Evolutionary conservation across 2,113 vertebrate genomes (phyloP), one percentile per base, ranked within the genome.

Genomic region (Camelus dromedarius): DNA sequence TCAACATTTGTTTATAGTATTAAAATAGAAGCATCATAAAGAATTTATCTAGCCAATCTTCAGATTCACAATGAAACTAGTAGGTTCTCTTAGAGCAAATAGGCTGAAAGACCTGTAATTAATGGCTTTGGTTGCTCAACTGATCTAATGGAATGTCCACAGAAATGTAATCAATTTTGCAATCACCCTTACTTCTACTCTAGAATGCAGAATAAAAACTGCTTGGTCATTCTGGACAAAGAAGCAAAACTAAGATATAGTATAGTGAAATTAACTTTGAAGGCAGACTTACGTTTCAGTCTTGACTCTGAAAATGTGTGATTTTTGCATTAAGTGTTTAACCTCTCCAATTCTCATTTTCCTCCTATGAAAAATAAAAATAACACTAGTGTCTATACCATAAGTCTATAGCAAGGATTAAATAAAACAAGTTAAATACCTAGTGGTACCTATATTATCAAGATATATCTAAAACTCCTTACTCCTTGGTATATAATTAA

Each of bases 91-190:
- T 35, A 85, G 10, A 89, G 70, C 13, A 54, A 93, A 84, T 62
- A 66, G 2, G 0, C 32, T 89, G 66, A 32, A 80, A 48, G 56
- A 75, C 6, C 3, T 88, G 18, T 72, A 11, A 52, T 42, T 58
- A 92, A 85, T 77, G 30, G 42, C n/a, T 95, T 90, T 93, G 73
- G n/a, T 86, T 60, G 2, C 73, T 93, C n/a, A 58, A 52, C 14
- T 80, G 48, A 46, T 35, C 7, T 75, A 52, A 56, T 13, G 14
- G 42, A 67, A 30, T 94, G 52, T 20, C 54, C 50, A 84, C 32
- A 16, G 35, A 84, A 93, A 89, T 4, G n/a, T 15, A 6, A 79
- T 52, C n/a, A 60, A 13, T 32, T 95, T 42, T 77, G 1, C 26
- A 88, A 70, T 64, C 14, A 83, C 30, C 16, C 32, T 77, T 88